phyloP scores from a whole-genome alignment of 2,888 invertebrate species.

The Conomelus anceps region DNA sequence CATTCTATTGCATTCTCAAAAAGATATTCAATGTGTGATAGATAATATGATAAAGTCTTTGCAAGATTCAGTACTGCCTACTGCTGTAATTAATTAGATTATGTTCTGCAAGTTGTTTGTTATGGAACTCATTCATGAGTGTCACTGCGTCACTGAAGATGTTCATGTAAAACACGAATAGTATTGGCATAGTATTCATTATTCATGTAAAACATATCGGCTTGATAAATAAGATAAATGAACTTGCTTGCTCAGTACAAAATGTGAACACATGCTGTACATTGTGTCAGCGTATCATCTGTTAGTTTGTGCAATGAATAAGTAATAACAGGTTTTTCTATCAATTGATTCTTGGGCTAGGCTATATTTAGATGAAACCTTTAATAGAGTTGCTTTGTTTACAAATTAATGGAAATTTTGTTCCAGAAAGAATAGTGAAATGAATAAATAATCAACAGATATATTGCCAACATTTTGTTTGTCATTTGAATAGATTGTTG shows the following conservation, averaged over 20 bases:
- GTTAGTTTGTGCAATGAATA: background rate
- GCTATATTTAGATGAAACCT: background rate
- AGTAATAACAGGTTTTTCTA: background rate
- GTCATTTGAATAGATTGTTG: background rate
- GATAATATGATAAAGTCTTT: no score
- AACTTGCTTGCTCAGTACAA: background rate
- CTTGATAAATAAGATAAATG: background rate
- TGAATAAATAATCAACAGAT: background rate
- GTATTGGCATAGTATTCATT: no score
- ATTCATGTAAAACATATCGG: background rate
- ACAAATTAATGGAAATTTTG: background rate
- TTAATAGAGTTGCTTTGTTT: background rate
- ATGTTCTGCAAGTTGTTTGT: no score
- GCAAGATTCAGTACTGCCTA: no score
- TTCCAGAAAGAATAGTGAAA: background rate
- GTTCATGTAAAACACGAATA: no score
- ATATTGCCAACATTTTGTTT: background rate
- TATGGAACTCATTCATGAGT: no score
- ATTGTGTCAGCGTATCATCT: background rate
- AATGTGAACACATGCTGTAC: no score
- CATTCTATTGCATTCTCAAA: no score
- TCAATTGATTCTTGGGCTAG: background rate
- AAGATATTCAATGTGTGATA: no score
- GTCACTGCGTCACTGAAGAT: no score
- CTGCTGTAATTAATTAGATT: no score